Base-by-base conservation (phyloP, 2,888 invertebrate genomes). In the Phytoseiulus persimilis region DNA sequence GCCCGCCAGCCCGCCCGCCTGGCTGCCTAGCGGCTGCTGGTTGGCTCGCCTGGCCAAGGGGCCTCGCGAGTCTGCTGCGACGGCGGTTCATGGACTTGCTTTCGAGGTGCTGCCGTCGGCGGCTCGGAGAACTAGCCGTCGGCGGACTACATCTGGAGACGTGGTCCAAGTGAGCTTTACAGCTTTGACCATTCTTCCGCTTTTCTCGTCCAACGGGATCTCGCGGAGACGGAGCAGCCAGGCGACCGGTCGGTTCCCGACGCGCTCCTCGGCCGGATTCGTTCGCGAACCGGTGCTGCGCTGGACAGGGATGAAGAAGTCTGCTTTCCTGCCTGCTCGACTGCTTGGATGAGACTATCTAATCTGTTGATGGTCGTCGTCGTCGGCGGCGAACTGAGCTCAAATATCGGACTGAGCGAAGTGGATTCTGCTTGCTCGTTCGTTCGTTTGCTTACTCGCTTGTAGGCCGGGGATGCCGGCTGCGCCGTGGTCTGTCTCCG, bases 311-410 rank as follows among this genome's bases (percentile, higher is more conserved):
- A 65, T 65, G 65, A 65, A 65, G 65, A 65, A 65, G 65, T 65
- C 39, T 39, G 39, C 39, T 39, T 39, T 39, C 65, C 65, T 65
- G 65, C 18, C 65, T 28, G 65, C 65, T 65, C 23, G 65, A 23
- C 65, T 65, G 65, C 65, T 65, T 65, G 65, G 65, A 65, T 65
- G 65, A 65, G 65, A 65, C 65, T 65, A 65, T 65, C 65, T 65
- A 65, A 65, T 65, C 65, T 65, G 65, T 65, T 65, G 65, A 65
- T 65, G 65, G 65, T 65, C 65, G 65, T 65, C 46, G 46, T 46
- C 65, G 65, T 3, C 65, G 18, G 65, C 65, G 65, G 65, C 18
- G 65, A 28, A 65, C 65, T 65, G 65, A 65, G 65, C 65, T 65
- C 65, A 65, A 65, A 65, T 65, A 65, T 65, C 65, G 65, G 65